These are phyloP conservation scores for Sicus ferrugineus DNA, from an alignment of 2,888 invertebrate genomes.

Conservation along the genomic window DNA sequence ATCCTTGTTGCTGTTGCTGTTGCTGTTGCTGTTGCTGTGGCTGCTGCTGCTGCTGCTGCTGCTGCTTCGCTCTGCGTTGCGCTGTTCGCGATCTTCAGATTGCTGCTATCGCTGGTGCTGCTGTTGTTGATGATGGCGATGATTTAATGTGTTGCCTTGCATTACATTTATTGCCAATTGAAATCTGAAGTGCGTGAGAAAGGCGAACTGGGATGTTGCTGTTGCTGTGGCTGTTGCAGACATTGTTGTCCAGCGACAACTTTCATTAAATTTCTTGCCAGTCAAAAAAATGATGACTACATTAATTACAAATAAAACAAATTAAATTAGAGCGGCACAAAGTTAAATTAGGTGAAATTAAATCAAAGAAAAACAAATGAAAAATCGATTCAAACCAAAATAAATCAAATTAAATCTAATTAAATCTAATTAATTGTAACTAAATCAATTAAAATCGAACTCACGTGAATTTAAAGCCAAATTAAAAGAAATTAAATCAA, in stretches of 20 bases:
- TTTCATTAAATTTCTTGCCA: no score
- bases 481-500: no score
- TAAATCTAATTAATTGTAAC: not conserved
- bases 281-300: no score
- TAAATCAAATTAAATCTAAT: not conserved
- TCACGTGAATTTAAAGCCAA: not conserved
- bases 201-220: constrained; percentile 50
- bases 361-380: no score
- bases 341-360: no score
- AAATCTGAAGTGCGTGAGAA: constrained; percentile 64
- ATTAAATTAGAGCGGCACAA: no score
- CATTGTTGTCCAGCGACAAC: no score
- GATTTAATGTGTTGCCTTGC: constrained; percentile 63
- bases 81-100: no score
- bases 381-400: no score
- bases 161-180: constrained; percentile 64
- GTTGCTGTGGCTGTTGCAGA: constrained; percentile 13
- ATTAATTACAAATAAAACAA: no score
- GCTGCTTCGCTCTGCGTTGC: not conserved
- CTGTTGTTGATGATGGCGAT: constrained; percentile 49
- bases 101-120: not conserved
- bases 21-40: not conserved
- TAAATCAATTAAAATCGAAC: not conserved
- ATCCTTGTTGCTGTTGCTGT: not conserved
- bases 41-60: constrained; percentile 7